These are phyloP conservation scores for Zoroaster sp. DNA, from an alignment of 53 echinoderm and acorn worm species.

Conservation along the genomic window DNA sequence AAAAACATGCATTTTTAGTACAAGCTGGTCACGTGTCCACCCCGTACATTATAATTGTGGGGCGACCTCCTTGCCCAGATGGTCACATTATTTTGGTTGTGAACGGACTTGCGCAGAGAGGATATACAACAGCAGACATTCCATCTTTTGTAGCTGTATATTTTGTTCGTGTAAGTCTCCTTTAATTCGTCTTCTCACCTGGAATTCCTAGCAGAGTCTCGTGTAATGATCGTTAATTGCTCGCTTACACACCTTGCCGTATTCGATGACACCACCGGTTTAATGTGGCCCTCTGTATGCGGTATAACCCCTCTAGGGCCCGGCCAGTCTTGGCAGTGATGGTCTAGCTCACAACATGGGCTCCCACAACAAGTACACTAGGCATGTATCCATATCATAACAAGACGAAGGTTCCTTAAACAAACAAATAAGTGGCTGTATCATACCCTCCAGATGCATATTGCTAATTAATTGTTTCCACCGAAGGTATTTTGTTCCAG, in stretches of 20 bases:
- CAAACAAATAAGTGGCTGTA: constrained; percentile 50
- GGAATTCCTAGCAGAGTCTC: neutral
- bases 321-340: neutral
- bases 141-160: no score
- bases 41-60: no score
- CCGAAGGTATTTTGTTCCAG: constrained; percentile 28
- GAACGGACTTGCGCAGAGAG: no score
- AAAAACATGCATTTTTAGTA: no score
- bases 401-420: constrained; percentile 35
- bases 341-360: neutral
- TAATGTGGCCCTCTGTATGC: neutral
- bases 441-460: neutral
- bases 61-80: no score
- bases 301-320: neutral
- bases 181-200: neutral
- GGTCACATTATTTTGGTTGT: no score
- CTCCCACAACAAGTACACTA: neutral
- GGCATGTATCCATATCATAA: constrained; percentile 31
- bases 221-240: neutral
- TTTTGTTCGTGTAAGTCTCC: no score
- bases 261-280: neutral
- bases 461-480: constrained; percentile 61
- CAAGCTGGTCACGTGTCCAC: no score
- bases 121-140: no score
- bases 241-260: neutral